phyloP scores from a whole-genome alignment of 2,888 invertebrate species.

The Trichogramma dendrolimi region DNA sequence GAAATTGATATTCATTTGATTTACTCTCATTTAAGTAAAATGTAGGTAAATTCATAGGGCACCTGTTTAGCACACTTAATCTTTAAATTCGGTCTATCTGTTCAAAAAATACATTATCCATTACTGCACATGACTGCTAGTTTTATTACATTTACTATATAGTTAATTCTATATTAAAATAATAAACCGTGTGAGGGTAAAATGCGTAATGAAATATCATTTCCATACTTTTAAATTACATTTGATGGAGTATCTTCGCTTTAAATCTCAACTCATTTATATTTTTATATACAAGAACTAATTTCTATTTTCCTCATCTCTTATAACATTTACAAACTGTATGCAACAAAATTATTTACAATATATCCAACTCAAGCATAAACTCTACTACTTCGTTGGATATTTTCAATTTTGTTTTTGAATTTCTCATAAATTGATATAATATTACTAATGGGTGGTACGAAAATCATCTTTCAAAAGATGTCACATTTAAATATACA shows the following conservation, averaged over 20 bases:
- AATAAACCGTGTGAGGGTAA: constrained; percentile 9
- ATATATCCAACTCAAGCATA: constrained; percentile 6
- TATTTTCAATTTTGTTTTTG: constrained; percentile 3
- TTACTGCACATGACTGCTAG: constrained; percentile 7
- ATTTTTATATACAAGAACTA: constrained; percentile 24
- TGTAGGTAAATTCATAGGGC: constrained; percentile 7
- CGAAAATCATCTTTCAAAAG: background rate
- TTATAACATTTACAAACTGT: constrained; percentile 15
- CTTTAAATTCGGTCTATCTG: constrained; percentile 12
- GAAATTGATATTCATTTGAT: too few relatives aligned
- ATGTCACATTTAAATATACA: too few relatives aligned
- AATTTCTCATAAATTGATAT: background rate
- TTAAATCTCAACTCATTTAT: constrained; percentile 10
- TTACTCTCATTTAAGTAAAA: constrained; percentile 4
- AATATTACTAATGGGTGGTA: background rate
- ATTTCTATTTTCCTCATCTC: constrained; percentile 22
- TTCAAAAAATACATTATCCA: constrained; percentile 20
- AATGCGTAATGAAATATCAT: constrained; percentile 12
- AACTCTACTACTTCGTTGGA: too few relatives aligned
- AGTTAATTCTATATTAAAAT: constrained; percentile 19
- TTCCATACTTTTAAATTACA: constrained; percentile 6
- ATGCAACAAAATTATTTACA: constrained; percentile 26
- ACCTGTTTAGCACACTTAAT: constrained; percentile 8
- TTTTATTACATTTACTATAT: constrained; percentile 21
- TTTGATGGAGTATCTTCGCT: constrained; percentile 14